Percentiles rank a stretch among this genome's conserved stretches.
These are phyloP conservation scores for Idaea straminata DNA, from an alignment of 2,888 invertebrate genomes.

Conservation along the genomic window DNA sequence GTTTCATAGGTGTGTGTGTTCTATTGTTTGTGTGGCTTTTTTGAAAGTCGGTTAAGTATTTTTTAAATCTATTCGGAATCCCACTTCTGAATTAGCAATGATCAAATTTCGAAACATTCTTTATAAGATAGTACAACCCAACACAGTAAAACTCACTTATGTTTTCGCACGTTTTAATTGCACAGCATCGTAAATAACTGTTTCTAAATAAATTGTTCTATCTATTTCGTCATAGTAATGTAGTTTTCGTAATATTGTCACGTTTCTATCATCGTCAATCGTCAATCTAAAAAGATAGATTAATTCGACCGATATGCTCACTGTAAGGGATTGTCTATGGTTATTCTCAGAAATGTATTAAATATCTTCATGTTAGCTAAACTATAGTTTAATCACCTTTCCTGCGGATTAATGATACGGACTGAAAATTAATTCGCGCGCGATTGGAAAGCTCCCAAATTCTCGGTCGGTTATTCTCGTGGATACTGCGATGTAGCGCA, in stretches of 20 bases:
- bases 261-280: no score
- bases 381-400: no score
- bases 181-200: slow-evolving; percentile 7
- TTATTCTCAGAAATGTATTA: no score
- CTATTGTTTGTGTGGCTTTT: background rate
- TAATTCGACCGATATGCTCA: background rate
- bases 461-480: background rate
- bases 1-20: slow-evolving; percentile 1
- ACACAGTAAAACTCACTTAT: slow-evolving; percentile 18
- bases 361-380: no score
- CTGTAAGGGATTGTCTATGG: background rate
- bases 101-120: background rate
- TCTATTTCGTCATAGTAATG: slow-evolving; percentile 9
- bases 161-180: slow-evolving; percentile 25
- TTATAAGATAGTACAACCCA: slow-evolving; percentile 8
- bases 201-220: background rate
- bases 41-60: background rate
- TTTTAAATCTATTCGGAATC: background rate
- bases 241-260: slow-evolving; percentile 21
- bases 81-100: background rate
- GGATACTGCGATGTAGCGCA: background rate
- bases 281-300: background rate
- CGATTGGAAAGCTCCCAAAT: no score
- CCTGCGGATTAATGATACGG: no score
- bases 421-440: no score